Percentiles rank a stretch among this genome's conserved stretches.
Evolutionary conservation across 2,888 invertebrate species (phyloP).

Genomic region (Xestoiulus laeticollis): DNA sequence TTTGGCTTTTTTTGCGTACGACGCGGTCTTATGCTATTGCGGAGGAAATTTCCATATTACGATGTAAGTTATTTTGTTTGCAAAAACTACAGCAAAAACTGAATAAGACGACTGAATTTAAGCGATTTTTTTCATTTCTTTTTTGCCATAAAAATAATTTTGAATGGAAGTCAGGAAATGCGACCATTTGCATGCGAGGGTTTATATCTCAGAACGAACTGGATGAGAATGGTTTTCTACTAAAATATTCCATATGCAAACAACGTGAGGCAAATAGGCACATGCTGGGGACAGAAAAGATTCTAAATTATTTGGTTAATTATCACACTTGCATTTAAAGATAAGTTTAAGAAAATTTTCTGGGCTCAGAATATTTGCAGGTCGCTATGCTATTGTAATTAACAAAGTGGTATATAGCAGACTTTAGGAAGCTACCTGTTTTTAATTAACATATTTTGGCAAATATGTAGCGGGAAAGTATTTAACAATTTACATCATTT

Average conservation of each 20-base stretch:
- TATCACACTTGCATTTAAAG: not conserved
- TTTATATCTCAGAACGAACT: not conserved
- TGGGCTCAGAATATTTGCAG: not conserved
- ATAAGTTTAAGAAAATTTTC: not conserved
- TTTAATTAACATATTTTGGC: too few species aligned
- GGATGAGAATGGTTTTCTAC: not conserved
- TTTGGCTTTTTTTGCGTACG: not conserved
- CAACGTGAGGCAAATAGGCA: not conserved
- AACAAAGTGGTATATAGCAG: not conserved
- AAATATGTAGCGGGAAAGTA: too few species aligned
- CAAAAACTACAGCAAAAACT: constrained; percentile 30
- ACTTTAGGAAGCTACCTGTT: too few species aligned
- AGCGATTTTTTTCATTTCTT: not conserved
- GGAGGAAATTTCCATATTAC: constrained; percentile 34
- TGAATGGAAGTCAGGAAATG: constrained; percentile 35
- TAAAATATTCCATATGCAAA: not conserved
- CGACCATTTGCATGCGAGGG: constrained; percentile 24
- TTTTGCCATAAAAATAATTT: constrained; percentile 33
- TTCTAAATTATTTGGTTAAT: not conserved
- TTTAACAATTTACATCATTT: too few species aligned
- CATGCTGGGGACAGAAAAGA: not conserved
- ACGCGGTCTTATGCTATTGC: not conserved
- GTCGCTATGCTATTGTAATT: not conserved
- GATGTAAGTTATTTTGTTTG: constrained; percentile 38
- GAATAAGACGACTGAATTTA: not conserved